Percentiles rank a stretch among this genome's conserved stretches.
Evolutionary conservation across 1,140 invertebrate genomes (phyloP).

Genomic region (Trinorchestia longiramus): DNA sequence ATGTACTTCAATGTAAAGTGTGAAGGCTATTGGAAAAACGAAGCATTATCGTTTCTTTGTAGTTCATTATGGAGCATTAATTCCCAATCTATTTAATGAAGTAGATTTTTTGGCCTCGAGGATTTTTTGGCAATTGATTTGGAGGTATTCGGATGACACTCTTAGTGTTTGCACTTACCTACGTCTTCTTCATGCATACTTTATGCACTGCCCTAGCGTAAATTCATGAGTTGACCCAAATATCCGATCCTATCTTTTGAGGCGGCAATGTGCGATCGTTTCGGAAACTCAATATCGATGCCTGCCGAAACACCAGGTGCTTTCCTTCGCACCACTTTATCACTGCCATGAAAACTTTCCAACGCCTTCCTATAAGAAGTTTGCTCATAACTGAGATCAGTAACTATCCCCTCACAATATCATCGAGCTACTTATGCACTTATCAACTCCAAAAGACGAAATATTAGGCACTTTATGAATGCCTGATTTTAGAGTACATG

Average conservation of each 20-base stretch:
- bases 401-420: conserved; percentile 43
- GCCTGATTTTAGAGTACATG: background rate
- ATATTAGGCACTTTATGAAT: background rate
- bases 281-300: conserved; percentile 15
- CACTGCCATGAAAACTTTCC: conserved; percentile 32
- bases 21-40: too few species aligned
- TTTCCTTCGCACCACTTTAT: conserved; percentile 12
- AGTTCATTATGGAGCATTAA: too few species aligned
- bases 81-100: too few species aligned
- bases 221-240: background rate
- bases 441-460: conserved; percentile 6
- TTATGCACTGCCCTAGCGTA: background rate
- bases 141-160: too few species aligned
- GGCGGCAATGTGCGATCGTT: conserved; percentile 8
- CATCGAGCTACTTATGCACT: conserved; percentile 45
- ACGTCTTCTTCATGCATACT: background rate
- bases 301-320: conserved; percentile 25
- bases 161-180: too few species aligned
- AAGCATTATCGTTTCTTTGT: too few species aligned
- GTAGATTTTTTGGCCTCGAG: too few species aligned
- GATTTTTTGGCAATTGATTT: too few species aligned
- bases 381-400: conserved; percentile 45
- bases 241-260: background rate
- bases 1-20: too few species aligned
- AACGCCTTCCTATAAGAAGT: conserved; percentile 36